Evolutionary conservation across 2,113 vertebrate species (phyloP).

Genomic region (Artemisiospiza belli): DNA sequence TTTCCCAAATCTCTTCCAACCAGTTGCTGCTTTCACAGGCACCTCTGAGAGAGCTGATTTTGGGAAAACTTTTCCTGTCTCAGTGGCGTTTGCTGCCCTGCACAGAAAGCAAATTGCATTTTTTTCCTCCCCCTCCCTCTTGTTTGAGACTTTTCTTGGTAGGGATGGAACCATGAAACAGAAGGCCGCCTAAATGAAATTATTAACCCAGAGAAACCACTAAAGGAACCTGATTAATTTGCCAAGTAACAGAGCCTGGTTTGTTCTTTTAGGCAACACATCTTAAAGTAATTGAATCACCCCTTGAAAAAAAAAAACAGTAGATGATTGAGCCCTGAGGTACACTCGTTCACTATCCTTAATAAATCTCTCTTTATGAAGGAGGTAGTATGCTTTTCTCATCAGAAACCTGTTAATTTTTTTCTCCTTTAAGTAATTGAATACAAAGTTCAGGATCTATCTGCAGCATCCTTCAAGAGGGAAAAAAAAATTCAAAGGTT

Average conservation of each 20-base stretch:
- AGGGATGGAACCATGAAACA: conserved; percentile 25
- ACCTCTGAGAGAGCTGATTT: not conserved
- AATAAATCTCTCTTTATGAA: conserved; percentile 63
- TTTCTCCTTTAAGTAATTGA: conserved; percentile 59
- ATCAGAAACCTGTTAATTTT: conserved; percentile 60
- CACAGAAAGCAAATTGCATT: not conserved
- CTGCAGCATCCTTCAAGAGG: conserved; percentile 8
- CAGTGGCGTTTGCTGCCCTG: not conserved
- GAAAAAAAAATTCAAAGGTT: conserved; percentile 42
- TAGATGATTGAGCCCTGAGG: conserved; percentile 63
- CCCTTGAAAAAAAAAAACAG: conserved; percentile 48
- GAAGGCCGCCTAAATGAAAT: conserved; percentile 53
- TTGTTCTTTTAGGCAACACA: conserved; percentile 66
- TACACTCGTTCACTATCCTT: not conserved
- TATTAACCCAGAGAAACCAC: conserved; percentile 63
- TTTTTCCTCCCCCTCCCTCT: not conserved
- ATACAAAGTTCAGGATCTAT: conserved; percentile 52
- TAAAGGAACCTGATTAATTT: conserved; percentile 66
- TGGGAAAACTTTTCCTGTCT: not conserved
- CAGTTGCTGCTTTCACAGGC: conserved; percentile 53
- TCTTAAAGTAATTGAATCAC: conserved; percentile 68
- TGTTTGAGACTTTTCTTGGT: not conserved
- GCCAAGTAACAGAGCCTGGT: conserved; percentile 44
- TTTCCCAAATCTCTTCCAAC: not conserved
- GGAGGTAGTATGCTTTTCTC: conserved; percentile 50